These are phyloP conservation scores for Artibeus lituratus DNA, from an alignment of 2,797 vertebrate species.

Conservation along the genomic window DNA sequence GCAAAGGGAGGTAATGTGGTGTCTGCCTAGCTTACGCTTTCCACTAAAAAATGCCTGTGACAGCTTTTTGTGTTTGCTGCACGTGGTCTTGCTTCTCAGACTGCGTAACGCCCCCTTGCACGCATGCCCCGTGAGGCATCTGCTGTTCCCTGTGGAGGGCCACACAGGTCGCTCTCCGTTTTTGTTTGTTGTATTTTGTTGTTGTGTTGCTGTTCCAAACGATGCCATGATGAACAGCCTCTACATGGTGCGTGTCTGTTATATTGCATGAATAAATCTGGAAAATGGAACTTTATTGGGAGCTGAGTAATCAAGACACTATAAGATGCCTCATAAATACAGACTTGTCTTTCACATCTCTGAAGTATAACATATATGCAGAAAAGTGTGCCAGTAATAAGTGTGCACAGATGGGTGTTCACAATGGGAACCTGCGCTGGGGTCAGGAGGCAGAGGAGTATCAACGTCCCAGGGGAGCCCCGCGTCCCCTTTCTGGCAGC, in stretches of 20 bases:
- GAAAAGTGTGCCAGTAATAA: too few species aligned
- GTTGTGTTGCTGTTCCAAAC: neutral
- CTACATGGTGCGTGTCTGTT: neutral
- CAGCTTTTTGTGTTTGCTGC: neutral
- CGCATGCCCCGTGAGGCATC: neutral
- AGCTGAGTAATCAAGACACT: neutral
- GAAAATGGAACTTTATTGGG: neutral
- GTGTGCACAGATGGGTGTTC: neutral
- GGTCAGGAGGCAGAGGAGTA: neutral
- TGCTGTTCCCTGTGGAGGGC: neutral
- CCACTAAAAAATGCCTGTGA: neutral
- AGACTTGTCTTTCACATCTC: neutral
- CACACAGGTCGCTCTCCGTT: neutral
- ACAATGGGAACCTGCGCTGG: neutral
- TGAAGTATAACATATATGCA: neutral
- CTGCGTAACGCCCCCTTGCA: neutral
- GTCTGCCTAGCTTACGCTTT: neutral
- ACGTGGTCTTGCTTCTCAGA: neutral
- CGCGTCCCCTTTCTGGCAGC: fast-evolving
- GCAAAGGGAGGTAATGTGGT: neutral
- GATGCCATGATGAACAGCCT: neutral
- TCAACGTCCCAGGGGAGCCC: too few species aligned
- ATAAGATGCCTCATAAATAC: neutral
- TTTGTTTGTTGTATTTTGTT: neutral
- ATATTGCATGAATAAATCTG: neutral